phyloP scores from a whole-genome alignment of 1,140 invertebrate genomes.

The Cydia amplana region DNA sequence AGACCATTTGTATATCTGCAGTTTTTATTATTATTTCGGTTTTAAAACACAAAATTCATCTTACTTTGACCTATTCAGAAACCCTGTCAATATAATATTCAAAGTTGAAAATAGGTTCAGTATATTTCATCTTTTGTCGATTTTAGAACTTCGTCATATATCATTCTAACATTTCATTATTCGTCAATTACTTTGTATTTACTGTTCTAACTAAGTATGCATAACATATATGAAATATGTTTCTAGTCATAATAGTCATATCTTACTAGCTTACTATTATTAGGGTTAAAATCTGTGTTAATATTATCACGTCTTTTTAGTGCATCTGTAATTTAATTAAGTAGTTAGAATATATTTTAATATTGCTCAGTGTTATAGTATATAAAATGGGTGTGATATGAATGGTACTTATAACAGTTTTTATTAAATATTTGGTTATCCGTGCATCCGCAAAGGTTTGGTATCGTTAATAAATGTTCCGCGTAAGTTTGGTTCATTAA shows the following conservation, averaged over 20 bases:
- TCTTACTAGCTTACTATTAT: neutral
- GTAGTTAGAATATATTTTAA: conserved; percentile 20
- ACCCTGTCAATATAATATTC: neutral
- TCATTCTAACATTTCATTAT: neutral
- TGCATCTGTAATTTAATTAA: conserved; percentile 20
- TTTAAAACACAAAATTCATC: too few relatives aligned
- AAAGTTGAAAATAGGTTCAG: neutral
- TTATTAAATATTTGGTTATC: neutral
- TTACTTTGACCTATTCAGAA: too few relatives aligned
- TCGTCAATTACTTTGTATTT: neutral
- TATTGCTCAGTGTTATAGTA: conserved; percentile 22
- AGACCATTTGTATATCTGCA: too few relatives aligned
- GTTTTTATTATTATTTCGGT: too few relatives aligned
- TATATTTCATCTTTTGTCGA: neutral
- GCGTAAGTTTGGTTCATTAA: too few relatives aligned
- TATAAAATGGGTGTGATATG: neutral
- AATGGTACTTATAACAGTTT: neutral
- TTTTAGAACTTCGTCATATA: too few relatives aligned
- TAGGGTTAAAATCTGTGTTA: neutral
- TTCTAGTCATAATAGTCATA: neutral
- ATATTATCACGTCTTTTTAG: neutral
- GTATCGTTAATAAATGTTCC: too few relatives aligned
- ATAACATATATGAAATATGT: neutral
- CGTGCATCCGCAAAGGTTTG: neutral
- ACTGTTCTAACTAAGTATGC: too few relatives aligned